These are phyloP conservation scores for Physella acuta DNA, from an alignment of 1,140 invertebrate genomes.

Conservation along the genomic window DNA sequence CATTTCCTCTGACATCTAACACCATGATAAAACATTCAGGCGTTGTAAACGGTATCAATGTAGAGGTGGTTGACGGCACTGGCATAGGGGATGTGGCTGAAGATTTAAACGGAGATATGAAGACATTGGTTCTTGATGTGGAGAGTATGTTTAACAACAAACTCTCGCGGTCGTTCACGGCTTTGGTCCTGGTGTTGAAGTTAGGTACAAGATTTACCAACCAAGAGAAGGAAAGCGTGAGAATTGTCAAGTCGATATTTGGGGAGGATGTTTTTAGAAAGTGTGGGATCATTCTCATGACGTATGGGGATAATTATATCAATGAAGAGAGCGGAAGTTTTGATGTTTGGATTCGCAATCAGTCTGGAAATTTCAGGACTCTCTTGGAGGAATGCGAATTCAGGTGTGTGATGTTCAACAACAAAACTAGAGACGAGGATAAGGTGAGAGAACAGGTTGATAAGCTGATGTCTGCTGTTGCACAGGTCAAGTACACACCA, in stretches of 20 bases:
- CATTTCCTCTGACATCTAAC: too few relatives aligned
- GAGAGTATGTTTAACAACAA: not conserved
- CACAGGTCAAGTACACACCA: too few relatives aligned
- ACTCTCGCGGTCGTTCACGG: too few relatives aligned
- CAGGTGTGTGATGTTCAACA: not conserved
- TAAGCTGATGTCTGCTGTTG: too few relatives aligned
- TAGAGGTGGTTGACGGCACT: not conserved
- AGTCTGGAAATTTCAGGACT: not conserved
- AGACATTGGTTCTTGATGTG: not conserved
- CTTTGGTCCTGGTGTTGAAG: conserved; percentile 1
- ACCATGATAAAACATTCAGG: too few relatives aligned
- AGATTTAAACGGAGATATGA: too few relatives aligned
- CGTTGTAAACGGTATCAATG: not conserved
- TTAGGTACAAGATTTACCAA: not conserved
- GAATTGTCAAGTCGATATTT: not conserved
- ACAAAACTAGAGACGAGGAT: not conserved
- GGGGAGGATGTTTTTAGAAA: conserved; percentile 4
- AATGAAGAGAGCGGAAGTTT: not conserved
- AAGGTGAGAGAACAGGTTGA: not conserved
- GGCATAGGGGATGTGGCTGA: not conserved
- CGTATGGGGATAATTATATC: not conserved
- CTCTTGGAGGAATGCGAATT: conserved; percentile 1
- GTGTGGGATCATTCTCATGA: conserved; percentile 11
- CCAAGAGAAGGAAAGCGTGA: not conserved
- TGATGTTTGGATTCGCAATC: not conserved